A percentile compares a stretch with the other conserved stretches of the same genome.
phyloP scores from a whole-genome alignment of 2,888 invertebrate genomes.

The Drosophila nr. perissopoda region DNA sequence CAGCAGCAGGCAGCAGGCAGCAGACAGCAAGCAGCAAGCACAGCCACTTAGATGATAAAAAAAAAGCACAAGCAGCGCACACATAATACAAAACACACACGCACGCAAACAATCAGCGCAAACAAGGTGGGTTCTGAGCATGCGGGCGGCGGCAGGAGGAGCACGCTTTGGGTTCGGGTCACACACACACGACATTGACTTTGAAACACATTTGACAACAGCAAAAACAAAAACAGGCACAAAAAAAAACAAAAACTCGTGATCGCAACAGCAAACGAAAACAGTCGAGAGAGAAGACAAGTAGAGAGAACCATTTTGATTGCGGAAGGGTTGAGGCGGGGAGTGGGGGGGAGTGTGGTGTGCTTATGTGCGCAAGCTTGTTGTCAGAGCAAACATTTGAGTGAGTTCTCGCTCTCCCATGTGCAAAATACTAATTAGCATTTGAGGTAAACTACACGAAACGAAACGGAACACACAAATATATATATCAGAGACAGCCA shows the following conservation, averaged over 20 bases:
- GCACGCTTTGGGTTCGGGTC: conserved; percentile 42
- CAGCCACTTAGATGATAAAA: conserved; percentile 61
- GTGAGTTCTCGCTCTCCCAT: conserved; percentile 38
- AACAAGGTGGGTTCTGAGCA: conserved; percentile 40
- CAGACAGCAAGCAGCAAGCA: conserved; percentile 29
- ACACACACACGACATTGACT: conserved; percentile 76
- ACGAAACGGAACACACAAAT: conserved; percentile 25
- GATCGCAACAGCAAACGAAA: conserved; percentile 44
- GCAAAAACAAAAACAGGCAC: conserved; percentile 18
- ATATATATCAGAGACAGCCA: conserved; percentile 17
- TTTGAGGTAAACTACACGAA: conserved; percentile 44
- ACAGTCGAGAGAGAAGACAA: not conserved
- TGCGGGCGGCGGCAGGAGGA: conserved; percentile 12
- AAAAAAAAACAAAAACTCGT: conserved; percentile 17
- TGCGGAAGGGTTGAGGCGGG: not conserved
- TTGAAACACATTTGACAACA: conserved; percentile 83
- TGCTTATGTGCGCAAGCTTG: conserved; percentile 23
- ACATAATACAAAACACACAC: conserved; percentile 17
- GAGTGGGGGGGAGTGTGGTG: not conserved
- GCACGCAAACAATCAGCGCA: conserved; percentile 40
- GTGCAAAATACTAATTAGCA: conserved; percentile 60
- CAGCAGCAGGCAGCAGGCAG: conserved; percentile 38
- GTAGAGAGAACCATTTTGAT: not conserved
- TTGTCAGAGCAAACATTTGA: conserved; percentile 62
- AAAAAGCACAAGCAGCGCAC: conserved; percentile 18